Evolutionary conservation across 1,140 invertebrate genomes (phyloP).

Genomic region (Ptiloglossa arizonensis): DNA sequence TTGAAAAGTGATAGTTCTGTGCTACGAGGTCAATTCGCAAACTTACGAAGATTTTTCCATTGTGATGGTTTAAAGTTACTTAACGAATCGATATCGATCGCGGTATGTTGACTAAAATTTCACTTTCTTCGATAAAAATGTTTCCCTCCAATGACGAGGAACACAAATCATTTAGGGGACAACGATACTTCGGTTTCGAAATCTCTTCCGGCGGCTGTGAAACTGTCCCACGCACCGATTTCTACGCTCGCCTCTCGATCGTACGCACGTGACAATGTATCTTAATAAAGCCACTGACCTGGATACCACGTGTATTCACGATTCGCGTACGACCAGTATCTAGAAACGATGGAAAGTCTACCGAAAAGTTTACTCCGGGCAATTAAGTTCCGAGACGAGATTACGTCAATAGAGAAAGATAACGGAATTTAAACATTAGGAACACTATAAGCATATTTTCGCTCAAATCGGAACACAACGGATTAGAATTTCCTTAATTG

Average conservation of each 20-base stretch:
- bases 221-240: constrained; percentile 71
- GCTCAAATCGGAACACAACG: too few relatives aligned
- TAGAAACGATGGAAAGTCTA: constrained; percentile 61
- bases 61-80: not conserved
- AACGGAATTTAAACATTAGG: too few relatives aligned
- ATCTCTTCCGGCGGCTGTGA: constrained; percentile 58
- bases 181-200: constrained; percentile 56
- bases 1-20: constrained; percentile 41
- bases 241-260: constrained; percentile 58
- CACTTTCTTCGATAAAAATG: not conserved
- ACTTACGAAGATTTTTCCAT: not conserved
- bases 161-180: not conserved
- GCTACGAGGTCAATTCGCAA: not conserved
- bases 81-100: too few relatives aligned
- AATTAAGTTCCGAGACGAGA: too few relatives aligned
- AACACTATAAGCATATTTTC: too few relatives aligned
- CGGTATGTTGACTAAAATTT: too few relatives aligned
- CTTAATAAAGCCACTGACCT: constrained; percentile 58
- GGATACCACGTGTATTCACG: constrained; percentile 41
- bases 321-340: constrained; percentile 29
- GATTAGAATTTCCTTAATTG: too few relatives aligned
- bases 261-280: constrained; percentile 48
- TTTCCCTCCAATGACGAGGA: too few relatives aligned
- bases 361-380: constrained; percentile 7
- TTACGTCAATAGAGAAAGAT: too few relatives aligned